Percentiles rank a stretch among this genome's conserved stretches.
phyloP scores from a whole-genome alignment of 2,797 vertebrate species.

The Telmatherina bonti region DNA sequence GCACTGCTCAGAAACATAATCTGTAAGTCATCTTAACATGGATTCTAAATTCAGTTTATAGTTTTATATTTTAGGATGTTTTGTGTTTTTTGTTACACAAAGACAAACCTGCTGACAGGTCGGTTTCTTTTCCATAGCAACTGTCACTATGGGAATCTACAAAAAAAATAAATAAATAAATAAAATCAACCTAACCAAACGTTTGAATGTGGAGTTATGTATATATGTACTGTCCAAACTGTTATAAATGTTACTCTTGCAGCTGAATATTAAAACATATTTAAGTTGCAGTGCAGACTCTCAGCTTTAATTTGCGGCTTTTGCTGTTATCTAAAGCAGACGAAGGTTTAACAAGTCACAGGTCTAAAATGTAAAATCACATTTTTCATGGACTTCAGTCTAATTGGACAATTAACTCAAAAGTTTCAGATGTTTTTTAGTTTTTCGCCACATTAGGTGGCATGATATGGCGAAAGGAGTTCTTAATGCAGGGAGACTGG shows the following conservation, averaged over 20 bases:
- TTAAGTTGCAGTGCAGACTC: not conserved
- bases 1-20: not conserved
- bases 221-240: not conserved
- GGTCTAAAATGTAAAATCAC: not conserved
- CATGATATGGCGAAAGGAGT: not conserved
- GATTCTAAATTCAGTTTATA: not conserved
- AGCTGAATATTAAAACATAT: not conserved
- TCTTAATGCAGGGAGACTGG: not conserved
- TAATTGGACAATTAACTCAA: conserved; percentile 7
- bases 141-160: too few relatives aligned
- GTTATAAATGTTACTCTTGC: not conserved
- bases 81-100: not conserved
- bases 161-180: too few relatives aligned
- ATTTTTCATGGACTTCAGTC: conserved; percentile 7
- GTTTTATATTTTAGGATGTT: not conserved
- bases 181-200: too few relatives aligned
- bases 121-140: too few relatives aligned
- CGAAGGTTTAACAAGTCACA: too few relatives aligned
- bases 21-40: not conserved
- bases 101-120: too few relatives aligned
- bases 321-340: too few relatives aligned
- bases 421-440: not conserved
- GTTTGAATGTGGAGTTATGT: too few relatives aligned
- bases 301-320: not conserved
- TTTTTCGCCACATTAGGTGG: not conserved